phyloP scores from a whole-genome alignment of 2,797 vertebrate species.

The Xenops minutus region DNA sequence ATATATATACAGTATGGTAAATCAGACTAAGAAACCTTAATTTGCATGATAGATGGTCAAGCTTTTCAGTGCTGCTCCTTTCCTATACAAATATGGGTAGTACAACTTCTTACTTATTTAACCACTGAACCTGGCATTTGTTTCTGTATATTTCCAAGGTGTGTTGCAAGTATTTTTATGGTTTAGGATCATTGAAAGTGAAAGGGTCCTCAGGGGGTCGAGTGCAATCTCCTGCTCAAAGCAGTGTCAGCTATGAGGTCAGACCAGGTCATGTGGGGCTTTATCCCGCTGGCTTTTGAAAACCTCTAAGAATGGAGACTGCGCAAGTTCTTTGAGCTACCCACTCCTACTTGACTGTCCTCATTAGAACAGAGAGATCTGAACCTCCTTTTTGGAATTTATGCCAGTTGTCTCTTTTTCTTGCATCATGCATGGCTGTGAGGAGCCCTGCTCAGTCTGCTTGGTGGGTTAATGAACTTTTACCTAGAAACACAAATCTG shows the following conservation, averaged over 20 bases:
- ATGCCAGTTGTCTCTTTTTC: not conserved
- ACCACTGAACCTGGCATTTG: not conserved
- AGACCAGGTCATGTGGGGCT: not conserved
- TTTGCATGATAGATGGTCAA: not conserved
- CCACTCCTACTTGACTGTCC: not conserved
- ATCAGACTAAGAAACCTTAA: slow-evolving; percentile 12
- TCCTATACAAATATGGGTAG: not conserved
- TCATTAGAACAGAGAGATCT: not conserved
- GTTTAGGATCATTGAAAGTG: not conserved
- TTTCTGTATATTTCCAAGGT: not conserved
- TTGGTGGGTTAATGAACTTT: not conserved
- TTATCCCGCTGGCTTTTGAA: not conserved
- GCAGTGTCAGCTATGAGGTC: not conserved
- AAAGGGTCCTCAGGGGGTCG: not conserved
- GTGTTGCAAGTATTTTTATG: not conserved
- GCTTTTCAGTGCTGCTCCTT: not conserved
- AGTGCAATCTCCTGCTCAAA: not conserved
- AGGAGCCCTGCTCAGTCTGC: not conserved
- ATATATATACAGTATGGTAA: not conserved
- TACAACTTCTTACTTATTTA: not conserved
- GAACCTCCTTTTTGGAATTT: not conserved
- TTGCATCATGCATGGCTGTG: not conserved
- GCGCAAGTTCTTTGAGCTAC: not conserved
- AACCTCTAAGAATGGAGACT: not conserved
- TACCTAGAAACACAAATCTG: not conserved